Percentiles rank a stretch among this genome's conserved stretches.
phyloP scores from a whole-genome alignment of 2,888 invertebrate species.

The Podabrus alpinus region DNA sequence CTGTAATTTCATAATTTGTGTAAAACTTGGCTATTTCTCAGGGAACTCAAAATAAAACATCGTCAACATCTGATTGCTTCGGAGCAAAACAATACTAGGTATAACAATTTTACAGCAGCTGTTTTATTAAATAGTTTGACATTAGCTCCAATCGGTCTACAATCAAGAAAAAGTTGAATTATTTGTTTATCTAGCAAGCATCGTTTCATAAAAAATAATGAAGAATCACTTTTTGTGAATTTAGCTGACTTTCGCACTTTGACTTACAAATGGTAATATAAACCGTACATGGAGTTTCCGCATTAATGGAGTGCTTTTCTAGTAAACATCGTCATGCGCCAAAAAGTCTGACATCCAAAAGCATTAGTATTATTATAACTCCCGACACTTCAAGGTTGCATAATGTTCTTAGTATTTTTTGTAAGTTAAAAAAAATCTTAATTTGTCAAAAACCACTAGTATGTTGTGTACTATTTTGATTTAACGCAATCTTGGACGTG shows the following conservation, averaged over 20 bases:
- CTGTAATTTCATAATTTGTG: too few relatives aligned
- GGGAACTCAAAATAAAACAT: too few relatives aligned
- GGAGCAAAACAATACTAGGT: too few relatives aligned
- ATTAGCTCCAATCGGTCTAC: too few relatives aligned
- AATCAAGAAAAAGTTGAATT: too few relatives aligned
- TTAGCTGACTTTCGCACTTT: background rate
- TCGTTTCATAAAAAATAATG: too few relatives aligned
- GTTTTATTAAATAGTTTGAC: too few relatives aligned
- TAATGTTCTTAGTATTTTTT: background rate
- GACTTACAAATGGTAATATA: slow-evolving; percentile 7
- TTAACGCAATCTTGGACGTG: background rate
- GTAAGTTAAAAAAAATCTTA: background rate
- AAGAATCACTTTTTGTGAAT: too few relatives aligned
- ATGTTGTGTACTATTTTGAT: background rate
- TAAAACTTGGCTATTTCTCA: too few relatives aligned
- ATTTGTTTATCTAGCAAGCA: too few relatives aligned
- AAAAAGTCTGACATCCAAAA: slow-evolving; percentile 24
- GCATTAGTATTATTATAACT: slow-evolving; percentile 18
- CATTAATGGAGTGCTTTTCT: slow-evolving; percentile 18
- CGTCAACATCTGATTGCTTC: too few relatives aligned
- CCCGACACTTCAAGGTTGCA: slow-evolving; percentile 10
- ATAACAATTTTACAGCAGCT: too few relatives aligned
- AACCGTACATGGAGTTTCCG: slow-evolving; percentile 14
- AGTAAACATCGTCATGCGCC: slow-evolving; percentile 20
- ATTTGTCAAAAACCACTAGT: background rate